Evolutionary conservation across 2,113 vertebrate species (phyloP), one percentile per base, ranked within the genome.

Genomic region (Microtus pennsylvanicus): DNA sequence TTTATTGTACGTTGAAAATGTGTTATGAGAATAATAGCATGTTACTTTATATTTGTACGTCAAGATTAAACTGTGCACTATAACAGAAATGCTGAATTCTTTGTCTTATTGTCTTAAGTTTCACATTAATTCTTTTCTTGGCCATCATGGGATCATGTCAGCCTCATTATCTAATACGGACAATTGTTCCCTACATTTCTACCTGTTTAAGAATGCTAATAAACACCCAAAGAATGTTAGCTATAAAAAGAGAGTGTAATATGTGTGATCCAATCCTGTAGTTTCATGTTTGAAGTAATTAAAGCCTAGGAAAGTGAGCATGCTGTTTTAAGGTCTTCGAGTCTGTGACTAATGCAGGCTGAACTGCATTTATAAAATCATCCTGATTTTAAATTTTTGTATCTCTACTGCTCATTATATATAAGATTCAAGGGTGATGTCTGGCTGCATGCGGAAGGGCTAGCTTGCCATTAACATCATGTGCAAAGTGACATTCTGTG

Each of bases 391-490:
- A 89, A 78, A 65, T 7, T 74, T 72, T 5, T 55, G 4, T 82
- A 52, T 63, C 89, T 58, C 67, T 89, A 52, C 2, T 93, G n/a
- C n/a, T 94, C 91, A 65, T 83, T 94, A 28, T 63, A 21, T n/a
- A 4, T 50, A 89, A 5, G 69, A 55, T 81, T 88, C 14, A 81
- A 85, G 45, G 81, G n/a, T 33, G 12, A 38, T 93, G 4, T 93
- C 85, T 82, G 33, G 5, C 3, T 80, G 67, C 28, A 33, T 65
- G 17, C 74, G 6, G 42, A 86, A 90, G 13, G 42, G 2, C 7
- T 91, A 19, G 24, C 50, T 98, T 98, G 96, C 92, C 96, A 78
- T 97, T 95, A 97, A 97, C 42, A 67, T 94, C 93, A 76, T 95
- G 63, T 96, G 7, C 93, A 55, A 89, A 97, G 72, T 87, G 86